Conservation (phyloP, 2,888 invertebrate species). For the Mimas tiliae region DNA sequence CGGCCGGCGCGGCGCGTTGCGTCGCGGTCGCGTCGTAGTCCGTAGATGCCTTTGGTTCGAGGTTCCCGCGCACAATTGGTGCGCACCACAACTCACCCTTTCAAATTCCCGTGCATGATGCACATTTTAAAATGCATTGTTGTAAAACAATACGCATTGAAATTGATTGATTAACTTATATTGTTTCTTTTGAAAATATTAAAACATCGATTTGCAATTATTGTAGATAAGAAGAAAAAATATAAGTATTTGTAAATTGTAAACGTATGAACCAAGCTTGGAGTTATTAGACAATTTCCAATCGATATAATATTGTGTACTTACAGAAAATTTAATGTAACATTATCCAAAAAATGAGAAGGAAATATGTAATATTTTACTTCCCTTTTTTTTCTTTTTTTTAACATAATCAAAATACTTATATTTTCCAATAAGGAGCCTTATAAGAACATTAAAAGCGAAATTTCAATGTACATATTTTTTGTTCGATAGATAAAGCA, state of each 20-base stretch:
- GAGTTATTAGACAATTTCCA: too few species aligned
- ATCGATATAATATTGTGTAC: too few species aligned
- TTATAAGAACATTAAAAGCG: neutral
- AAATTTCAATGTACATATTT: neutral
- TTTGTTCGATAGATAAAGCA: constrained; percentile 5
- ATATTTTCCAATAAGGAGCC: neutral
- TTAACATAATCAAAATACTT: neutral
- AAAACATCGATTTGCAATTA: neutral
- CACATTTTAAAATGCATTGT: constrained; percentile 34
- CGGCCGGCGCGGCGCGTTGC: constrained; percentile 55
- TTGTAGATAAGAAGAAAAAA: too few species aligned
- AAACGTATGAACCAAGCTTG: too few species aligned
- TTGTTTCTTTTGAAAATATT: constrained; percentile 8
- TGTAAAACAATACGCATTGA: constrained; percentile 24
- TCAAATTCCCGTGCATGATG: constrained; percentile 37
- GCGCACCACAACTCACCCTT: constrained; percentile 71
- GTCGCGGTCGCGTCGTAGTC: too few species aligned
- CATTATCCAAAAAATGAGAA: too few species aligned
- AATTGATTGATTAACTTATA: constrained; percentile 24
- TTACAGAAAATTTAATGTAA: too few species aligned
- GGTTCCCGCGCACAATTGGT: constrained; percentile 69
- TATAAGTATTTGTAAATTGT: too few species aligned
- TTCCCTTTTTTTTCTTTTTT: too few species aligned
- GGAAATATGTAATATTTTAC: too few species aligned
- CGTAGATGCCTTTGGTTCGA: constrained; percentile 45